Conservation (phyloP, 2,797 vertebrate species). For the Oceanodroma leucorhoa region DNA sequence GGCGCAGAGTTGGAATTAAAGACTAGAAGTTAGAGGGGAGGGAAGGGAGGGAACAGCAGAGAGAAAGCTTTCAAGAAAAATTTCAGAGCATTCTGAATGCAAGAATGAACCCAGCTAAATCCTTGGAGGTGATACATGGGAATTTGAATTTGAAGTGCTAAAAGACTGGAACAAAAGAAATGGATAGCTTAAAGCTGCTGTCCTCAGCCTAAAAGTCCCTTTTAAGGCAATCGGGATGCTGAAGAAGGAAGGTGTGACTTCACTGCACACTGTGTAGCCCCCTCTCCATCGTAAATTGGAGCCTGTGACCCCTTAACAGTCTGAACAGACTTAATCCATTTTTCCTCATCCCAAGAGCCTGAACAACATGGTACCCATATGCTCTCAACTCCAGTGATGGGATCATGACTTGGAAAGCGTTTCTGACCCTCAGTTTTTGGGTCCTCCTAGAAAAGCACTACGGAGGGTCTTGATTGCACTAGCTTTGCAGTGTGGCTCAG, state of each 20-base stretch:
- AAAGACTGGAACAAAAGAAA: neutral
- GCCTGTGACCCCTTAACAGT: neutral
- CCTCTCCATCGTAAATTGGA: neutral
- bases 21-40: neutral
- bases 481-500: neutral
- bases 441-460: neutral
- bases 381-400: neutral
- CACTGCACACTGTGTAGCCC: accelerated
- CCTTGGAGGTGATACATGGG: accelerated
- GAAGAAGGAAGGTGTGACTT: neutral
- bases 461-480: neutral
- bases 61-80: neutral
- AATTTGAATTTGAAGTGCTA: neutral
- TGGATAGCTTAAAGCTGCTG: neutral
- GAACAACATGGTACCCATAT: neutral
- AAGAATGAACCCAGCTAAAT: neutral
- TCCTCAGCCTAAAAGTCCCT: neutral
- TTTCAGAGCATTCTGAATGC: neutral
- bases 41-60: accelerated
- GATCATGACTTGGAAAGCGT: neutral
- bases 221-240: neutral
- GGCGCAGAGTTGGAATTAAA: neutral
- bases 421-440: neutral
- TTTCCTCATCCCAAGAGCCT: neutral
- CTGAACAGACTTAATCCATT: neutral